Base-by-base conservation (phyloP, 2,113 vertebrate species). In the Corydoras maculifer region DNA sequence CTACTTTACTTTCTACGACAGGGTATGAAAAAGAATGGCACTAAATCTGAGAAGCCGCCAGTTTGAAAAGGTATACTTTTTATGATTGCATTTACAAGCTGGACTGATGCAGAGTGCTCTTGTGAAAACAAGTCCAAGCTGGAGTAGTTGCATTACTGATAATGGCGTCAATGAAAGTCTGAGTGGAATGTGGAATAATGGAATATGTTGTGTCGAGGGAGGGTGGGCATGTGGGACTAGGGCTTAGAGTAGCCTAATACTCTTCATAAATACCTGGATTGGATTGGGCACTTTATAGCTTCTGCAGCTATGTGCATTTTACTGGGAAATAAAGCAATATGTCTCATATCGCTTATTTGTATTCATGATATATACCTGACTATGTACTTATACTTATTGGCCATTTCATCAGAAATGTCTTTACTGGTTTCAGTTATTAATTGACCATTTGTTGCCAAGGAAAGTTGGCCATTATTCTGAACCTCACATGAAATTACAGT, bases 71-170 rank as follows among this genome's bases (percentile, higher is more conserved):
- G 72, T 65, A 62, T 74, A 13, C 58, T 31, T 74, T 74, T 74
- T 54, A 74, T 62, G 64, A 68, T 68, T 74, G 50, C 58, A 74
- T 61, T 72, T 72, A 65, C 62, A 72, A 65, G 58, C 65, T 51
- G 54, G 32, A 15, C 72, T 51, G 59, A 74, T 62, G 58, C 51
- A 8, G 65, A 74, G 72, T 74, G 72, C 72, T 62, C 72, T 62
- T 29, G 50, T 74, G 72, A 74, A 68, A 74, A 74, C 65, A 62
- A 65, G 72, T 68, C 65, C 72, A 62, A n/a, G 29, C 50, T 62
- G 43, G 68, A 74, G 72, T 68, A 61, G 65, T 68, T 74, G 65
- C 72, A 68, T 74, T 74, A 74, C 72, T 68, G 65, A 74, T 74
- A 68, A 68, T 74, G 72, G 65, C 65, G 35, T 68, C 72, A 74